phyloP scores from a whole-genome alignment of 2,888 invertebrate genomes.

The Drosophila trichaetosa region DNA sequence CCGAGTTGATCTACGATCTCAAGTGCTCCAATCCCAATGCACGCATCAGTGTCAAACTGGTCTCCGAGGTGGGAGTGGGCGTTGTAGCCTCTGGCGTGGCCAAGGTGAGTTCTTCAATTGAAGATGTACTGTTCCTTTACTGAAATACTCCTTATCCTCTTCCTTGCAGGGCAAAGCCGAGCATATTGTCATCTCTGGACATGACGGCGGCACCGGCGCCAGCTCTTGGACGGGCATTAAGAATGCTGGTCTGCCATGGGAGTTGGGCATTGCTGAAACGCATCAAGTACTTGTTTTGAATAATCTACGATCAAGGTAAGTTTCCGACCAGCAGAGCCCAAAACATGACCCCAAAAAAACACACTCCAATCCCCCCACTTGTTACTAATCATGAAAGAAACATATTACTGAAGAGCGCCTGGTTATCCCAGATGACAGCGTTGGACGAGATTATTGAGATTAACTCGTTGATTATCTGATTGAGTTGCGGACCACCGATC shows the following conservation, averaged over 20 bases:
- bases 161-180: slow-evolving; percentile 94
- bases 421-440: slow-evolving; percentile 85
- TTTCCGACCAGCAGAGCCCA: slow-evolving; percentile 61
- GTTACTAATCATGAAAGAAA: slow-evolving; percentile 82
- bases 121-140: neutral
- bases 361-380: slow-evolving; percentile 53
- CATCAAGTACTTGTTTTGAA: slow-evolving; percentile 98
- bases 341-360: slow-evolving; percentile 41
- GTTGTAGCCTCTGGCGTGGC: slow-evolving; percentile 99
- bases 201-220: slow-evolving; percentile 99
- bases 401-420: slow-evolving; percentile 83
- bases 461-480: slow-evolving; percentile 34
- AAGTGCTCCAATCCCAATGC: slow-evolving; percentile 98
- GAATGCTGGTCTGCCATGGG: slow-evolving; percentile 99
- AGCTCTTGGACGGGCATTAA: slow-evolving; percentile 99
- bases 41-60: slow-evolving; percentile 98
- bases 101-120: slow-evolving; percentile 87
- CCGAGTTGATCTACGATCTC: slow-evolving; percentile 98
- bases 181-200: slow-evolving; percentile 99
- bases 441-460: slow-evolving; percentile 64
- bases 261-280: slow-evolving; percentile 98
- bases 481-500: slow-evolving; percentile 38
- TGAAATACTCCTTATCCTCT: neutral
- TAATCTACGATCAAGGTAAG: slow-evolving; percentile 91
- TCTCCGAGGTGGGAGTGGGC: slow-evolving; percentile 99